phyloP scores from a whole-genome alignment of 2,797 vertebrate genomes.

The Notamacropus eugenii region DNA sequence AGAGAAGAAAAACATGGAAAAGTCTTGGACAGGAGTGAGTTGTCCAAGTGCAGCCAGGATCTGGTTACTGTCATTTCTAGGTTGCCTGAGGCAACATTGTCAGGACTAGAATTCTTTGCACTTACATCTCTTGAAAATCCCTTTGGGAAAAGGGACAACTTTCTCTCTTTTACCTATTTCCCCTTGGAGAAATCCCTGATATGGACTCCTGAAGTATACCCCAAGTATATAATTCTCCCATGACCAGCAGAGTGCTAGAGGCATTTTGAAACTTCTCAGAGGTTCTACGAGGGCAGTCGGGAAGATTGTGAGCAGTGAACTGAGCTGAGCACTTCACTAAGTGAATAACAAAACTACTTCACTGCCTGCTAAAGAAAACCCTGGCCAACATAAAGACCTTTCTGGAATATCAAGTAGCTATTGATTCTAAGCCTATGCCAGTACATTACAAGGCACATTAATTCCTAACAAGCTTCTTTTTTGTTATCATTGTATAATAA shows the following conservation, averaged over 20 bases:
- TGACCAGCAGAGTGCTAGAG: background rate
- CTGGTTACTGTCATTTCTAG: background rate
- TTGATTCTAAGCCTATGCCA: background rate
- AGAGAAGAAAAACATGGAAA: background rate
- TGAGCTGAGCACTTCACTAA: background rate
- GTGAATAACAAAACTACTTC: background rate
- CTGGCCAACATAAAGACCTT: background rate
- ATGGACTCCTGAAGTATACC: background rate
- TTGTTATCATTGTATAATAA: background rate
- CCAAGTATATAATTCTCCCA: background rate
- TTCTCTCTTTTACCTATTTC: background rate
- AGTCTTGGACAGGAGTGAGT: background rate
- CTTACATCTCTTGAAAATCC: background rate
- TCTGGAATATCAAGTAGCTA: background rate
- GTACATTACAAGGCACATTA: background rate
- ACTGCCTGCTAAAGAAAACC: background rate
- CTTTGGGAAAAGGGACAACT: background rate
- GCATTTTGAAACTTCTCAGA: background rate
- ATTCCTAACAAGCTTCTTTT: background rate
- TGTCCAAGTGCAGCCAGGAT: background rate
- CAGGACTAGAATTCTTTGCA: background rate
- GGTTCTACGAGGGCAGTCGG: background rate
- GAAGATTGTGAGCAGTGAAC: background rate
- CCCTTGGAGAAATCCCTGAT: background rate
- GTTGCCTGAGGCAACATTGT: background rate